Evolutionary conservation across 2,113 vertebrate species (phyloP).

Genomic region (Pachyramphus minor): DNA sequence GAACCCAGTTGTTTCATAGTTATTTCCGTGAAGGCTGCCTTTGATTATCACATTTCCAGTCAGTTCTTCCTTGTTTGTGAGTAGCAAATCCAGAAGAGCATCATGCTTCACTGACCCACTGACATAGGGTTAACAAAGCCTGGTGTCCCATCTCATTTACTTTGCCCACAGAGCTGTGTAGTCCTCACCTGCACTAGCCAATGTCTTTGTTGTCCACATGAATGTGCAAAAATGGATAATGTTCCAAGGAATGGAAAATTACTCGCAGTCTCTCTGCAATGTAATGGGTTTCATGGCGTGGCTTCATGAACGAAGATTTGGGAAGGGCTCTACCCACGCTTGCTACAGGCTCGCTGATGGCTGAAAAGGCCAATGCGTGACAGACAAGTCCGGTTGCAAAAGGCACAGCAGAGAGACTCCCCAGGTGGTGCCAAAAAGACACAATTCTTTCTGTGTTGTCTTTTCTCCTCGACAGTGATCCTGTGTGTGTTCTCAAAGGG

Average conservation of each 20-base stretch:
- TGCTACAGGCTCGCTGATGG: too few relatives aligned
- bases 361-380: too few relatives aligned
- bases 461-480: too few relatives aligned
- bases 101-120: not conserved
- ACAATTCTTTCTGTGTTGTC: too few relatives aligned
- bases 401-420: too few relatives aligned
- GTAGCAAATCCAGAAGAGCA: not conserved
- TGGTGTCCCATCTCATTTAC: not conserved
- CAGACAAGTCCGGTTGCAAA: too few relatives aligned
- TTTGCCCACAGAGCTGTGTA: not conserved
- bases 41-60: not conserved
- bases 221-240: not conserved
- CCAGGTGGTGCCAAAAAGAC: too few relatives aligned
- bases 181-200: not conserved
- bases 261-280: not conserved
- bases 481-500: too few relatives aligned
- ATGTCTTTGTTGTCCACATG: accelerated
- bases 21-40: not conserved
- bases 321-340: too few relatives aligned
- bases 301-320: too few relatives aligned
- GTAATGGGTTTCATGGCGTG: too few relatives aligned
- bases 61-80: not conserved
- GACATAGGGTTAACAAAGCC: not conserved
- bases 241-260: not conserved
- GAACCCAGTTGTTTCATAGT: not conserved